Percentiles rank a stretch among this genome's conserved stretches.
phyloP scores from a whole-genome alignment of 2,797 vertebrate species.

The Chloroceryle amazona region DNA sequence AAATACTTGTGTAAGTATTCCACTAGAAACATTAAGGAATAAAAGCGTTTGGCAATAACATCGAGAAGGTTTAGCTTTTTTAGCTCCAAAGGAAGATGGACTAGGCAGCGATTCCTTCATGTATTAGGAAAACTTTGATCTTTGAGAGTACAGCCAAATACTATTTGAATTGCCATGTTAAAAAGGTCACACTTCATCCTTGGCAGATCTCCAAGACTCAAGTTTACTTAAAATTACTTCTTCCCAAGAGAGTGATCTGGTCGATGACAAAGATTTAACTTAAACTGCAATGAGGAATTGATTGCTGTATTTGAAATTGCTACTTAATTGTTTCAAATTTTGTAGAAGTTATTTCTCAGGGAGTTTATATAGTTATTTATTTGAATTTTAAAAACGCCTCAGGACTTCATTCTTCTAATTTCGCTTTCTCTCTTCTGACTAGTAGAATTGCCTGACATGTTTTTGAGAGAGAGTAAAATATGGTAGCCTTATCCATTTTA shows the following conservation, averaged over 20 bases:
- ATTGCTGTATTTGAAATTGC: not conserved
- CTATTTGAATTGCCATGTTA: not conserved
- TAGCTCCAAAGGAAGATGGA: not conserved
- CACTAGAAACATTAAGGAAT: not conserved
- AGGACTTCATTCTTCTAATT: not conserved
- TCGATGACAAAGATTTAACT: not conserved
- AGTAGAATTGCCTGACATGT: slow-evolving; percentile 3
- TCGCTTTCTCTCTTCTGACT: not conserved
- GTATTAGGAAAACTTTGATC: not conserved
- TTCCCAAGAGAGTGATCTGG: not conserved
- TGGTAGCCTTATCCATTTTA: not conserved
- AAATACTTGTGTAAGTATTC: not conserved
- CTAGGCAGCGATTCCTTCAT: not conserved
- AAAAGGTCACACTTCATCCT: not conserved
- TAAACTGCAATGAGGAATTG: not conserved
- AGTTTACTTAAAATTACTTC: not conserved
- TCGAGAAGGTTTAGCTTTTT: not conserved
- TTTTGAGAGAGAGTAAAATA: slow-evolving; percentile 25
- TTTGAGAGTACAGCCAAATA: not conserved
- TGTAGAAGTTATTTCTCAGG: not conserved
- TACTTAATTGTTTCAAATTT: not conserved
- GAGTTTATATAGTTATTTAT: not conserved
- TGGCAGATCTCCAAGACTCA: not conserved
- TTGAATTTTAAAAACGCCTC: not conserved
- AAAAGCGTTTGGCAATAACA: not conserved